Percentiles rank a stretch among this genome's conserved stretches.
Conservation (phyloP, 2,797 vertebrate species). For the Lindbergichthys nudifrons region DNA sequence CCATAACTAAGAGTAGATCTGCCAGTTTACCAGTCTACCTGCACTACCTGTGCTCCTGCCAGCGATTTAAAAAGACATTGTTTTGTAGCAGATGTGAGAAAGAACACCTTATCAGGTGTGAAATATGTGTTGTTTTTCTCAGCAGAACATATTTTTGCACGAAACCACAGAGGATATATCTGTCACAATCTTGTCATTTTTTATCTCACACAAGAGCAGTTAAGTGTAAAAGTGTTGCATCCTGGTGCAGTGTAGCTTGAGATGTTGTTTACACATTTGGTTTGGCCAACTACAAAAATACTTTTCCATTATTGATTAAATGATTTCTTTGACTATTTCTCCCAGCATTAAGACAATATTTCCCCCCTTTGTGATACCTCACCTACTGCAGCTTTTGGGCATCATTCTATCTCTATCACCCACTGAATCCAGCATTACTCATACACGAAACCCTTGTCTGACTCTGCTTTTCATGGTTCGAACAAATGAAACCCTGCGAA, state of each 20-base stretch:
- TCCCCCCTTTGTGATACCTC: neutral
- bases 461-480: neutral
- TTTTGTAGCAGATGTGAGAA: neutral
- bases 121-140: conserved; percentile 16
- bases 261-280: neutral
- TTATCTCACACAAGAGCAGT: conserved; percentile 12
- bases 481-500: neutral
- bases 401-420: neutral
- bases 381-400: conserved; percentile 3
- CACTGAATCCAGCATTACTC: conserved; percentile 43
- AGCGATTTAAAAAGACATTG: fast-evolving
- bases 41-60: neutral
- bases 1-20: neutral
- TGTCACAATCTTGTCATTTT: conserved; percentile 4
- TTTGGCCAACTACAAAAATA: no score
- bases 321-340: neutral
- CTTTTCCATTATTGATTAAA: neutral
- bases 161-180: conserved; percentile 50
- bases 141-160: conserved; percentile 51
- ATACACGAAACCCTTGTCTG: conserved; percentile 18
- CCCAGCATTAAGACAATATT: neutral
- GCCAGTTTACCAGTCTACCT: neutral
- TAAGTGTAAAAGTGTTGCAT: conserved; percentile 40
- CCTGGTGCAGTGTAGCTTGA: neutral
- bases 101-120: conserved; percentile 29